Percentiles rank a stretch among this genome's conserved stretches.
Conservation (phyloP, 1,140 invertebrate species). For the Drosophila micromelanica region DNA sequence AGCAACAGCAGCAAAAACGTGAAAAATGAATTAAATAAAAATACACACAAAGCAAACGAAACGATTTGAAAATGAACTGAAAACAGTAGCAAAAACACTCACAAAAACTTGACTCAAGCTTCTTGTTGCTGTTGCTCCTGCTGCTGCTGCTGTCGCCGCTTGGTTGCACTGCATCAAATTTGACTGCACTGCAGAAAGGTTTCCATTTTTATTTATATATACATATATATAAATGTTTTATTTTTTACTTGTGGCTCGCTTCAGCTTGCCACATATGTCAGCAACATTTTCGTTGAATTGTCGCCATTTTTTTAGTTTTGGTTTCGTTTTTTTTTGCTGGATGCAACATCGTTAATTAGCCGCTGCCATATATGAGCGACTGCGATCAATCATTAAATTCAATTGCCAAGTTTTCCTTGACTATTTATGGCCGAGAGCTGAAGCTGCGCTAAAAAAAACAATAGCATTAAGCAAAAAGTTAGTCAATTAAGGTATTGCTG, state of each 20-base stretch:
- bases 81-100: conserved; percentile 71
- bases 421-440: conserved; percentile 26
- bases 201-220: conserved; percentile 32
- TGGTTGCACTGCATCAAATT: conserved; percentile 67
- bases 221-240: background rate
- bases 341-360: conserved; percentile 63
- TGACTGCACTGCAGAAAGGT: conserved; percentile 62
- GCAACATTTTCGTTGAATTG: conserved; percentile 30
- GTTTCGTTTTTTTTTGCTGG: conserved; percentile 22
- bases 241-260: conserved; percentile 4
- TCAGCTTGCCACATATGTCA: conserved; percentile 11
- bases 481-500: conserved; percentile 11
- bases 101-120: conserved; percentile 64
- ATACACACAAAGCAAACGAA: conserved; percentile 74
- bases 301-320: conserved; percentile 63
- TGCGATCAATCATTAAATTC: conserved; percentile 65
- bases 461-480: conserved; percentile 9
- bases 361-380: conserved; percentile 49
- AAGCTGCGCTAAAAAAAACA: background rate
- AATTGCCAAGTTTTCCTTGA: conserved; percentile 40
- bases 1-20: conserved; percentile 39
- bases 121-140: conserved; percentile 28
- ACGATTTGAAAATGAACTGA: conserved; percentile 75
- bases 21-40: conserved; percentile 81
- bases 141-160: conserved; percentile 45